phyloP scores from a whole-genome alignment of 2,888 invertebrate species.

The Thelaira solivaga region DNA sequence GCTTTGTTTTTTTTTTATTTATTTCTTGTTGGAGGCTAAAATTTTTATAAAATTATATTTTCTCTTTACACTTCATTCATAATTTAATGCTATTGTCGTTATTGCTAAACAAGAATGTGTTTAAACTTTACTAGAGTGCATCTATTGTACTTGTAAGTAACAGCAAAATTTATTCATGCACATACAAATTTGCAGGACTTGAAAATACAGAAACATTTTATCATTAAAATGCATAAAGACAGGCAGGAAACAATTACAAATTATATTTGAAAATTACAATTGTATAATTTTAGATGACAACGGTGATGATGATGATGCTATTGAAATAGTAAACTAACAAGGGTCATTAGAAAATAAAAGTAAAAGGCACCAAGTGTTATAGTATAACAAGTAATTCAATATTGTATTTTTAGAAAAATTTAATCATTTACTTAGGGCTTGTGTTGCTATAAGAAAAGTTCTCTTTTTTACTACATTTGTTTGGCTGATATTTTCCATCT shows the following conservation, averaged over 20 bases:
- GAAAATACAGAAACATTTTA: conserved; percentile 24
- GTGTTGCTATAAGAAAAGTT: no score
- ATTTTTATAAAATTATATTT: not conserved
- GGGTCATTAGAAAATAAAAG: not conserved
- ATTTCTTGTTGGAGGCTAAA: no score
- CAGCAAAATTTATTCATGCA: conserved; percentile 18
- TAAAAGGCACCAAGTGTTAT: not conserved
- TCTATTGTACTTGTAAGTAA: conserved; percentile 28
- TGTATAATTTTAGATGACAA: conserved; percentile 39
- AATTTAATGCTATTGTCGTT: conserved; percentile 3
- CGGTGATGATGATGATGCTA: not conserved
- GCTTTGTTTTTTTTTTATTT: no score
- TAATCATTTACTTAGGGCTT: no score
- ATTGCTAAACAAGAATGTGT: not conserved
- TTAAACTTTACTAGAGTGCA: conserved; percentile 2
- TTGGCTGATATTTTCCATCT: no score
- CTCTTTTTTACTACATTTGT: no score
- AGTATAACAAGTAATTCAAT: not conserved
- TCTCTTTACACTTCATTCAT: not conserved
- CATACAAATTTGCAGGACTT: not conserved
- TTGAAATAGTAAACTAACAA: not conserved
- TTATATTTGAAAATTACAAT: conserved; percentile 47
- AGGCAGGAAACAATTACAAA: conserved; percentile 60
- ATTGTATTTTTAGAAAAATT: not conserved
- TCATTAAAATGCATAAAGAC: conserved; percentile 38